phyloP scores from a whole-genome alignment of 2,113 vertebrate genomes.

The Cyanistes caeruleus region DNA sequence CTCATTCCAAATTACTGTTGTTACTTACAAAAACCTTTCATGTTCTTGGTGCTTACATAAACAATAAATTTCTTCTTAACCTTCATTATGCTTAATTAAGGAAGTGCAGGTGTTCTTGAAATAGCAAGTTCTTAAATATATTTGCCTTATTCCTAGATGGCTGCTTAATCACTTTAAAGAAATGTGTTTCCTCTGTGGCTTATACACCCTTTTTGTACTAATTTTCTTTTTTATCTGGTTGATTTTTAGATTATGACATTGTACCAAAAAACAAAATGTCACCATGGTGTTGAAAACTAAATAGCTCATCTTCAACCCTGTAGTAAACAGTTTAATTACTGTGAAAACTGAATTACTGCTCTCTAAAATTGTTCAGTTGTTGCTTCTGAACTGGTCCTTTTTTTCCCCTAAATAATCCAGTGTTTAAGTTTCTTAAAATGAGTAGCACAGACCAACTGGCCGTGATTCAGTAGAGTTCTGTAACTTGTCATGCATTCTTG shows the following conservation, averaged over 20 bases:
- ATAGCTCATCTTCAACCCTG: background rate
- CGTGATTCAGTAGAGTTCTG: background rate
- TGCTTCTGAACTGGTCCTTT: background rate
- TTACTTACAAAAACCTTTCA: background rate
- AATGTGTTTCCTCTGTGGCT: background rate
- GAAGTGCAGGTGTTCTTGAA: background rate
- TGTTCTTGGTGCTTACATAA: background rate
- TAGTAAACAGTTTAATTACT: constrained; percentile 1
- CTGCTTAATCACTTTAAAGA: background rate
- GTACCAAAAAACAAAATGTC: background rate
- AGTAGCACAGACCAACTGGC: background rate
- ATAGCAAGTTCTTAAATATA: background rate
- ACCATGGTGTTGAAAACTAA: background rate
- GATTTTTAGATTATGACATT: background rate
- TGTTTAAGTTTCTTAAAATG: background rate
- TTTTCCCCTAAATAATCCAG: background rate
- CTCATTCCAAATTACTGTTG: background rate
- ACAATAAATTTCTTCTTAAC: background rate
- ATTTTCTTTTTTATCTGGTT: background rate
- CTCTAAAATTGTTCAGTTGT: background rate
- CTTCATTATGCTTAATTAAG: background rate
- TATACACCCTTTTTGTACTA: background rate
- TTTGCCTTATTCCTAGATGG: background rate
- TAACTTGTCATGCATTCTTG: background rate
- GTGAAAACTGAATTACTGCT: background rate